phyloP scores from a whole-genome alignment of 2,888 invertebrate species.

The Oxystoma pomonae region DNA sequence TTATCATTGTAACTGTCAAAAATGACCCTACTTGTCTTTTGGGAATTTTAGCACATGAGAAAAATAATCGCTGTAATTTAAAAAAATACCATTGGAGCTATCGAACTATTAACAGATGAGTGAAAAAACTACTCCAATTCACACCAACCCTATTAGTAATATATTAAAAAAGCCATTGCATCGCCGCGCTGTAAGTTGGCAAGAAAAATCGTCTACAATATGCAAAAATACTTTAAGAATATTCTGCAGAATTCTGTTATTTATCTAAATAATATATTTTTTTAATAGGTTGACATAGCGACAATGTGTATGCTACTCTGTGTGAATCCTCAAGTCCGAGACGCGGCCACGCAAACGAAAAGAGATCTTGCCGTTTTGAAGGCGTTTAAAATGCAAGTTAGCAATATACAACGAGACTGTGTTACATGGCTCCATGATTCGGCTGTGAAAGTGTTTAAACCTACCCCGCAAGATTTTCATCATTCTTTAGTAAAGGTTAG shows the following conservation, averaged over 20 bases:
- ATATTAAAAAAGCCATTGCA: too few species aligned
- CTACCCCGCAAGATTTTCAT: constrained; percentile 67
- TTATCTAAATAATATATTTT: too few species aligned
- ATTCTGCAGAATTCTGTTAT: too few species aligned
- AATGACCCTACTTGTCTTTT: too few species aligned
- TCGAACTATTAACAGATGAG: too few species aligned
- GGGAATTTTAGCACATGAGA: too few species aligned
- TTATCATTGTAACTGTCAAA: too few species aligned
- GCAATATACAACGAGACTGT: constrained; percentile 77
- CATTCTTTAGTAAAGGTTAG: constrained; percentile 69
- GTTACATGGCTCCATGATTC: constrained; percentile 85
- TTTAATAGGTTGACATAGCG: constrained; percentile 63
- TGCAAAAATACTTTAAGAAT: too few species aligned
- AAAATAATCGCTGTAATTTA: too few species aligned
- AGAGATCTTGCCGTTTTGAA: constrained; percentile 51
- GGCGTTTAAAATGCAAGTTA: constrained; percentile 44
- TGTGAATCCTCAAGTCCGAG: constrained; percentile 65
- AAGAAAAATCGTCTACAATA: neutral
- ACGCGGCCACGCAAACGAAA: constrained; percentile 55
- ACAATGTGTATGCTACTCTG: constrained; percentile 82
- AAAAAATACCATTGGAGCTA: too few species aligned
- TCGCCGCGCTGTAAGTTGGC: neutral
- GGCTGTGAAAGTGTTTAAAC: constrained; percentile 66
- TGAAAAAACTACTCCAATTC: too few species aligned
- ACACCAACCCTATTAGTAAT: neutral